Percentiles rank a stretch among this genome's conserved stretches.
Evolutionary conservation across 1,140 invertebrate genomes (phyloP).

Genomic region (Agraylea sexmaculata): DNA sequence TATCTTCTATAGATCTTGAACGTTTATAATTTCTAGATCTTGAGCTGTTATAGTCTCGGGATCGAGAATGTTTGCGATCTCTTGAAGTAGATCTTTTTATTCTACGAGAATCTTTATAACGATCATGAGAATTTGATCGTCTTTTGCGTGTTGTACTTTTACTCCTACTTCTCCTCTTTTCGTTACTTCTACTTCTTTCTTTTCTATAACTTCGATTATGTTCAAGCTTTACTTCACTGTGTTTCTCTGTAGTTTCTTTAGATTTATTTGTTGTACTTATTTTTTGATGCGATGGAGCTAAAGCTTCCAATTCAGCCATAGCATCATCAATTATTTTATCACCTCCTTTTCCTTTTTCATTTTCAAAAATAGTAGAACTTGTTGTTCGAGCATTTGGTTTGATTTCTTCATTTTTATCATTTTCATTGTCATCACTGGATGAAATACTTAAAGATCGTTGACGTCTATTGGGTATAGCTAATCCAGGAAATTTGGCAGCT

Average conservation of each 20-base stretch:
- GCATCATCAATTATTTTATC: slow-evolving; percentile 61
- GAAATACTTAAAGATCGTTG: slow-evolving; percentile 30
- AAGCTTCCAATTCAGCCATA: slow-evolving; percentile 81
- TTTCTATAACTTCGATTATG: slow-evolving; percentile 4
- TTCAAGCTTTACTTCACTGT: slow-evolving; percentile 16
- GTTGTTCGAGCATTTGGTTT: slow-evolving; percentile 29
- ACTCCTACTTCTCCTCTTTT: slow-evolving; percentile 21
- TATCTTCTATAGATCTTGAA: too few relatives aligned
- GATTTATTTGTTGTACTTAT: slow-evolving; percentile 6
- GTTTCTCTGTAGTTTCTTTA: slow-evolving; percentile 15
- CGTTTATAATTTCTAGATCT: too few relatives aligned
- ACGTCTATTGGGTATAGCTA: slow-evolving; percentile 81
- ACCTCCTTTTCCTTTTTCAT: slow-evolving; percentile 25
- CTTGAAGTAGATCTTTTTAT: too few relatives aligned
- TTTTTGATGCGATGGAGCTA: slow-evolving; percentile 51
- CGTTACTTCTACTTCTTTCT: slow-evolving; percentile 17
- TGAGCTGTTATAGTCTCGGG: too few relatives aligned
- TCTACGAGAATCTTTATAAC: too few relatives aligned
- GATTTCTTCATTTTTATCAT: slow-evolving; percentile 29
- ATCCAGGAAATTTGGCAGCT: slow-evolving; percentile 72
- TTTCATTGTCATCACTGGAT: slow-evolving; percentile 30
- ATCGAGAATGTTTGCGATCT: too few relatives aligned
- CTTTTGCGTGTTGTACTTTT: neutral
- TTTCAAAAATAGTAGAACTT: slow-evolving; percentile 35
- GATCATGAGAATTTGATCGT: too few relatives aligned